Conservation (phyloP, 2,113 vertebrate genomes). For the Erythrocercus mccallii region DNA sequence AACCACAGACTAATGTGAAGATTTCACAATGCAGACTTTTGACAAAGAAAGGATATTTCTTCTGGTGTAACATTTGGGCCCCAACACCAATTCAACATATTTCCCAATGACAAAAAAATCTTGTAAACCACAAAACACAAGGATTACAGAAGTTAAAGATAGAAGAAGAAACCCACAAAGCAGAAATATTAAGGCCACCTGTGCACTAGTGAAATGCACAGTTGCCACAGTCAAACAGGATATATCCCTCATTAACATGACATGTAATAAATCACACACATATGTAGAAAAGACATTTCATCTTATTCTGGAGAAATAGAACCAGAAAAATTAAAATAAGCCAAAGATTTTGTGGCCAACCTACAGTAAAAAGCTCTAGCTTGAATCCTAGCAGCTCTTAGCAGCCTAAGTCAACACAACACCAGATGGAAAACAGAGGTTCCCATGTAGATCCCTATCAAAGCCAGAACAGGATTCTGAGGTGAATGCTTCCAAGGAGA, state of each 20-base stretch:
- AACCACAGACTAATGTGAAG: constrained; percentile 40
- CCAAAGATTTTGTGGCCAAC: background rate
- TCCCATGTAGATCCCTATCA: background rate
- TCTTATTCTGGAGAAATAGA: background rate
- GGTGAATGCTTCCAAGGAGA: background rate
- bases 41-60: constrained; percentile 36
- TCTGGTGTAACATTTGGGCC: constrained; percentile 23
- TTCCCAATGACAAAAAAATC: constrained; percentile 31
- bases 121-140: constrained; percentile 43
- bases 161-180: constrained; percentile 48
- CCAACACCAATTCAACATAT: background rate
- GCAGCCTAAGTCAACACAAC: background rate
- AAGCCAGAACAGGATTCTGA: background rate
- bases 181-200: constrained; percentile 47
- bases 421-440: background rate
- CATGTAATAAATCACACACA: background rate
- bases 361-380: background rate
- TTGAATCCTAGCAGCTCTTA: background rate
- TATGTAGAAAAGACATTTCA: background rate
- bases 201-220: background rate
- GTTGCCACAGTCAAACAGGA: constrained; percentile 13
- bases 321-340: background rate
- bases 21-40: constrained; percentile 52
- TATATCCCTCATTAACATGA: background rate
- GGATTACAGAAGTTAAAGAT: constrained; percentile 41